Evolutionary conservation across 1,140 invertebrate species (phyloP).

Genomic region (Saccostrea glomerata): DNA sequence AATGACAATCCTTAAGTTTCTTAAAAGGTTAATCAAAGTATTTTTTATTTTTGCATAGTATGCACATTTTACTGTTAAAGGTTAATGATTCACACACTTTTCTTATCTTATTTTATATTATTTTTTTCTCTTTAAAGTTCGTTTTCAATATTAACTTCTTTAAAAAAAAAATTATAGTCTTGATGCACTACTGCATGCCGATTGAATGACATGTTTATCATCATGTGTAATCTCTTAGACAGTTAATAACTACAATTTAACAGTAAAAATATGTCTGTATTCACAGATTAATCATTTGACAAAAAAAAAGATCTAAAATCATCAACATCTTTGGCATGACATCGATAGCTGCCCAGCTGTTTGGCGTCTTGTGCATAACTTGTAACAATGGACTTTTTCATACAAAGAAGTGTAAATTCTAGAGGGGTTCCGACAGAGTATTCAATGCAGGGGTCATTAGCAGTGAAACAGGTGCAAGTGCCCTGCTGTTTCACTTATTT

Average conservation of each 20-base stretch:
- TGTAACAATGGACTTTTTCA: neutral
- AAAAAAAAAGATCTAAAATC: slow-evolving; percentile 2
- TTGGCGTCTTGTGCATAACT: slow-evolving; percentile 3
- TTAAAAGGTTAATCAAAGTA: slow-evolving; percentile 17
- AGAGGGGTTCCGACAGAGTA: neutral
- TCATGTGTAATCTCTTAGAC: slow-evolving; percentile 16
- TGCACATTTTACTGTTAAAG: slow-evolving; percentile 10
- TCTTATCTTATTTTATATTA: slow-evolving; percentile 12
- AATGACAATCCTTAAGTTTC: slow-evolving; percentile 11
- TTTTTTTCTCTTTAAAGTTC: slow-evolving; percentile 6
- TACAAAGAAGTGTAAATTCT: neutral
- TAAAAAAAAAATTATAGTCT: slow-evolving; percentile 12
- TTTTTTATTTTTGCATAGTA: slow-evolving; percentile 13
- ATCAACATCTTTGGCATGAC: neutral
- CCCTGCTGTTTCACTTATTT: too few relatives aligned
- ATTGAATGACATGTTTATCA: slow-evolving; percentile 16
- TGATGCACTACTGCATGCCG: slow-evolving; percentile 8
- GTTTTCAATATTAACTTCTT: slow-evolving; percentile 17
- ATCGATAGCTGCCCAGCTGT: neutral
- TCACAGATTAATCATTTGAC: slow-evolving; percentile 16
- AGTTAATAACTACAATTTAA: slow-evolving; percentile 17
- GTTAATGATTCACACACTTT: slow-evolving; percentile 16
- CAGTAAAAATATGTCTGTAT: slow-evolving; percentile 11
- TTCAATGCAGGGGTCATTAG: too few relatives aligned
- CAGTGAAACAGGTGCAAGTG: too few relatives aligned